Evolutionary conservation across 2,797 vertebrate genomes (phyloP).

Genomic region (Sternarchorhynchus goeldii): DNA sequence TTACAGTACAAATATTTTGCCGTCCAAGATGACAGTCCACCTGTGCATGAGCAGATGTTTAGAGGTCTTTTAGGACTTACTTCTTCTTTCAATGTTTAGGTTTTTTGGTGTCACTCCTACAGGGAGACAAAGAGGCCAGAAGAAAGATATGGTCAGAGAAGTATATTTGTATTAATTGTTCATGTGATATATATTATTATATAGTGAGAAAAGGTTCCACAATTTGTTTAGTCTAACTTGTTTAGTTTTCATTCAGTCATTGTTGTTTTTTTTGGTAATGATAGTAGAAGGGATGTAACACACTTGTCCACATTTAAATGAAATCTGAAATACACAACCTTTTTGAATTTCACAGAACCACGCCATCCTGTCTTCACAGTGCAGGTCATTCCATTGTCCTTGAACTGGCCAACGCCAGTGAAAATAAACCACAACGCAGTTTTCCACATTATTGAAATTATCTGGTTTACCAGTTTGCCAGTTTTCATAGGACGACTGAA

Average conservation of each 20-base stretch:
- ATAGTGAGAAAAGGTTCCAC: too few species aligned
- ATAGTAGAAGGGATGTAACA: too few species aligned
- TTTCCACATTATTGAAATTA: conserved; percentile 84
- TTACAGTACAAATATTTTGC: too few species aligned
- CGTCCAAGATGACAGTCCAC: too few species aligned
- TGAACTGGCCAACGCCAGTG: conserved; percentile 56
- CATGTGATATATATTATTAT: too few species aligned
- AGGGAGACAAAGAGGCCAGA: conserved; percentile 36
- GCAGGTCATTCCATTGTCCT: conserved; percentile 84
- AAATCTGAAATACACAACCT: conserved; percentile 73
- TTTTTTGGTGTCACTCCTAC: conserved; percentile 79
- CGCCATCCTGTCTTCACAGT: conserved; percentile 82
- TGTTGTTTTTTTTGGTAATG: too few species aligned
- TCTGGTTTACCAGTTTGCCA: conserved; percentile 91
- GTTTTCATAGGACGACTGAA: conserved; percentile 84
- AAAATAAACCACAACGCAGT: conserved; percentile 77
- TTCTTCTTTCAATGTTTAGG: conserved; percentile 75
- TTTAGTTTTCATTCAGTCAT: too few species aligned
- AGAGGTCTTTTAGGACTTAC: conserved; percentile 68
- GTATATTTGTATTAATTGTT: too few species aligned
- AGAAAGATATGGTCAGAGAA: too few species aligned
- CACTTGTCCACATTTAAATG: too few species aligned
- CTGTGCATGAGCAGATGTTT: too few species aligned
- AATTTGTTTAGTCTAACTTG: too few species aligned
- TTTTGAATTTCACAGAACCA: conserved; percentile 90